Base-by-base conservation (phyloP, 1,140 invertebrate genomes). In the Bacillus rossius region DNA sequence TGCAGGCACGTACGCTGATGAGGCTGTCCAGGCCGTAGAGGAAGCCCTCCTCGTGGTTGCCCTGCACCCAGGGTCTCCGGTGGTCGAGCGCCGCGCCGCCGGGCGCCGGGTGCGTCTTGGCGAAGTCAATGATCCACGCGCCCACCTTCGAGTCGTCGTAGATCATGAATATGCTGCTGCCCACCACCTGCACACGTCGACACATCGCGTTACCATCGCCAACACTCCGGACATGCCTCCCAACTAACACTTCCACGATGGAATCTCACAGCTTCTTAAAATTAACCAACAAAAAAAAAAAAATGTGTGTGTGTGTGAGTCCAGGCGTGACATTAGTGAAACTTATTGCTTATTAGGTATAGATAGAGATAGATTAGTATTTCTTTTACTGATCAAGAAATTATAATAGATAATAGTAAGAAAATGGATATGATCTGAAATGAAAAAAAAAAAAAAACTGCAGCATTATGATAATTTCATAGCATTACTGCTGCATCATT, bases 91-190 rank as follows among this genome's bases (percentile, higher is more conserved):
- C 77, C 13, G 84, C 64, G 13, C 83, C 84, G 25, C 84, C 77
- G 1, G 92, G 89, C 25, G 96, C 74, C 45, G 80, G 78, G 14
- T 85, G 78, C 0, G 92, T 95, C 69, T 98, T 98, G 14, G 92
- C 94, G 77, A 98, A 98, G 71, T 98, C 96, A 55, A 98, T 98
- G 59, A 98, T 79, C 94, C 94, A 98, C 2, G 89, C 89, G 50
- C 91, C 91, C 3, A 92, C 88, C 62, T 86, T 85, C 52, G 84
- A 82, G 58, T 88, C 81, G 71, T 98, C 94, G 69, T 95, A 94
- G 29, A 98, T 90, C 66, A 98, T 89, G 56, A 98, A 87, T 61
- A 98, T 84, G 73, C 92, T 95, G 74, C 91, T 95, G 19, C 96
- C 96, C 64, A 98, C 88, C 23, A 87, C 79, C 81, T 86, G 70